Conservation (phyloP, 1,140 invertebrate species). For the Bombus waltoni region DNA sequence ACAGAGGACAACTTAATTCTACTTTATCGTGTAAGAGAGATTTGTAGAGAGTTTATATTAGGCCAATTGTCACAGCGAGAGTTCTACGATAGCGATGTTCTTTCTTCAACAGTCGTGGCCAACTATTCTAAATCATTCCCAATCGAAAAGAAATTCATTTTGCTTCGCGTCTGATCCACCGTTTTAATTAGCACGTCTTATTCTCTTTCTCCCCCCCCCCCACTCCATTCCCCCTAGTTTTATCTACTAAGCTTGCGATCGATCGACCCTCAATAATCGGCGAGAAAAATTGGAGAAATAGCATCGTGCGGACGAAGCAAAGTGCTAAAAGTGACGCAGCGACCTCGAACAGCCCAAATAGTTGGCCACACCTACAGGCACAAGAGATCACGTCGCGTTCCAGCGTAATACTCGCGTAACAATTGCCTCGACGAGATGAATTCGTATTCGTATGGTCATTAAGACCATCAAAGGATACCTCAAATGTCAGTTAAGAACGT, state of each 20-base stretch:
- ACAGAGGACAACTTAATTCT: slow-evolving; percentile 55
- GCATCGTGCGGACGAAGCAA: not conserved
- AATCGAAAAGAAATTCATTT: not conserved
- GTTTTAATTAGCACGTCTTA: not conserved
- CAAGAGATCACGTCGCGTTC: slow-evolving; percentile 32
- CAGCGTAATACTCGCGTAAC: slow-evolving; percentile 56
- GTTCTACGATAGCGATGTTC: slow-evolving; percentile 49
- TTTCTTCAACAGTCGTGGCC: not conserved
- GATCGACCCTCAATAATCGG: not conserved
- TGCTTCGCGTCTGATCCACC: not conserved
- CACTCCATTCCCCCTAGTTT: not conserved
- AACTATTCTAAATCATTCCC: not conserved
- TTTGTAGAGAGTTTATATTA: slow-evolving; percentile 69
- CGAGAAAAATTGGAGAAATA: not conserved
- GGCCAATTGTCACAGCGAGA: slow-evolving; percentile 51
- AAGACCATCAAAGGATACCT: not conserved
- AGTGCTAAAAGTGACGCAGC: not conserved
- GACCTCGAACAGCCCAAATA: not conserved
- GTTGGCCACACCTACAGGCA: slow-evolving; percentile 14
- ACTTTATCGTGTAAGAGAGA: slow-evolving; percentile 61
- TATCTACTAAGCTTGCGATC: not conserved
- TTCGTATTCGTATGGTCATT: slow-evolving; percentile 8
- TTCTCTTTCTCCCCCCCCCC: not conserved
- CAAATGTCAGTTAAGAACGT: not conserved
- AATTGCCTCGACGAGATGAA: slow-evolving; percentile 14